phyloP scores from a whole-genome alignment of 2,113 vertebrate genomes.

The Eira barbara region DNA sequence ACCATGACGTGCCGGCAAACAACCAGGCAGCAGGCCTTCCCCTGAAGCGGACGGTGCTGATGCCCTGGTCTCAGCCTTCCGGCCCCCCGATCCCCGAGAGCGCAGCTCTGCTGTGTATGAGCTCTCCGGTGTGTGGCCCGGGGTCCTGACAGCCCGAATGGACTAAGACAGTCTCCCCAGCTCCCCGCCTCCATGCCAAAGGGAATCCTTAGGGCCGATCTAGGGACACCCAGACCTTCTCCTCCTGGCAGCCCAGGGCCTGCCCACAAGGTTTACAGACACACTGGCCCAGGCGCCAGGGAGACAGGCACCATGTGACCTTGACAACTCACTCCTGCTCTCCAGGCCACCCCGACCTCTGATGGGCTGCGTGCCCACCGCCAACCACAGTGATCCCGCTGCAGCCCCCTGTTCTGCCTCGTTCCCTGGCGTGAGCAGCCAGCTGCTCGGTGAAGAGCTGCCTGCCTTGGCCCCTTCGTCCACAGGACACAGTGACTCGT shows the following conservation, averaged over 20 bases:
- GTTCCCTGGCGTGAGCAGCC: not conserved
- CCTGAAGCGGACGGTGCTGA: not conserved
- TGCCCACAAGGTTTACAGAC: not conserved
- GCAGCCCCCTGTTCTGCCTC: not conserved
- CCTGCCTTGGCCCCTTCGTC: not conserved
- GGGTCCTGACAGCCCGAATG: no score
- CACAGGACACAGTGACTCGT: not conserved
- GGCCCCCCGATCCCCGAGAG: not conserved
- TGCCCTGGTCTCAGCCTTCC: not conserved
- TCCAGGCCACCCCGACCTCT: not conserved
- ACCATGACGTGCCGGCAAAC: no score
- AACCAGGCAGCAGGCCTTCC: no score
- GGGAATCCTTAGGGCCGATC: not conserved
- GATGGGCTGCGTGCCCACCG: not conserved
- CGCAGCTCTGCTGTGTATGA: not conserved
- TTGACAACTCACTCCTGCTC: not conserved
- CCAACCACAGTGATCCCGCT: not conserved
- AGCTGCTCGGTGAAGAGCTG: not conserved
- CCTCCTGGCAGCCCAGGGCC: not conserved
- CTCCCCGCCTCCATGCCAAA: not conserved
- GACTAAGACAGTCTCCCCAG: not conserved
- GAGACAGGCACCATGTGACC: rapidly evolving
- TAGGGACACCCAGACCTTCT: not conserved
- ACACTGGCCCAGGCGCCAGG: not conserved
- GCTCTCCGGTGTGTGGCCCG: not conserved